Percentiles rank a stretch among this genome's conserved stretches.
Conservation (phyloP, 2,113 vertebrate species). For the Gracilinanus agilis region DNA sequence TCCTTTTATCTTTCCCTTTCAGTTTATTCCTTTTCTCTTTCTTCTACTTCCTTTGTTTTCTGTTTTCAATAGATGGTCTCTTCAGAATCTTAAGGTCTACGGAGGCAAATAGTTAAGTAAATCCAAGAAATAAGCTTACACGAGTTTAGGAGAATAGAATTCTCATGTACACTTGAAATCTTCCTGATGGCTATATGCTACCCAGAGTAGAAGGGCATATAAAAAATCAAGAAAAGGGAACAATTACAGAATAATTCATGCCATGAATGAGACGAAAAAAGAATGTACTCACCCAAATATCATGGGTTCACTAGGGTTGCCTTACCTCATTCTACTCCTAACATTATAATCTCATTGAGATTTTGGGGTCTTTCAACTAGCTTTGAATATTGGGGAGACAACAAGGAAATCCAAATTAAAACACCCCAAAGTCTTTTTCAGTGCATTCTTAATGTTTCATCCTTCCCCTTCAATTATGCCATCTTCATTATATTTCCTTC, state of each 20-base stretch:
- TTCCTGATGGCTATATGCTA: conserved; percentile 67
- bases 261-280: conserved; percentile 78
- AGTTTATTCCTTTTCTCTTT: background rate
- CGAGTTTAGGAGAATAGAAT: conserved; percentile 46
- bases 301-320: conserved; percentile 71
- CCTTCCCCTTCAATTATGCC: conserved; percentile 93
- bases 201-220: conserved; percentile 74
- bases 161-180: conserved; percentile 76
- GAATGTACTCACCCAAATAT: conserved; percentile 72
- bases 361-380: conserved; percentile 65
- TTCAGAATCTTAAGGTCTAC: background rate
- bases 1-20: background rate
- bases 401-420: conserved; percentile 83
- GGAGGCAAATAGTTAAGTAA: conserved; percentile 3
- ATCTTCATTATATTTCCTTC: conserved; percentile 89
- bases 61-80: conserved; percentile 12
- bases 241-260: conserved; percentile 63
- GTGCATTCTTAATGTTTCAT: conserved; percentile 85
- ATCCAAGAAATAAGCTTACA: background rate
- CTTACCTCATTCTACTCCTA: background rate
- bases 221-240: conserved; percentile 75
- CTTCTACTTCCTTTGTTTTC: conserved; percentile 17
- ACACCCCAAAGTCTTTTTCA: conserved; percentile 81
- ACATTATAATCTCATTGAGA: conserved; percentile 55
- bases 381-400: conserved; percentile 76